Percentiles rank a stretch among this genome's conserved stretches.
These are phyloP conservation scores for Chromobotia macracanthus DNA, from an alignment of 2,797 vertebrate species.

Conservation along the genomic window DNA sequence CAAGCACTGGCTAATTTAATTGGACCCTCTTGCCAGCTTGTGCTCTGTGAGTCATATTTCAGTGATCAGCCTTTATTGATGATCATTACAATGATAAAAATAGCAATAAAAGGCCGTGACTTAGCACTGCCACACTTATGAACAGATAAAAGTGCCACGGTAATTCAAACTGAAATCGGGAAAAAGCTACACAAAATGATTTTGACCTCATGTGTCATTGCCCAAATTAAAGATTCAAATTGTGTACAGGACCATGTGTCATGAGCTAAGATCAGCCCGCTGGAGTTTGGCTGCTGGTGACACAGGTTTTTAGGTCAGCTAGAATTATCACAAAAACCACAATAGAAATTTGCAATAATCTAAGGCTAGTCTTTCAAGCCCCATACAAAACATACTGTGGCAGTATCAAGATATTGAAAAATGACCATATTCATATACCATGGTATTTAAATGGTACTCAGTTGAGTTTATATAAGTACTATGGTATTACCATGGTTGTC, in stretches of 20 bases:
- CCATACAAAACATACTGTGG: no score
- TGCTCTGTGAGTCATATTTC: conserved; percentile 60
- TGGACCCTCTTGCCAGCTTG: conserved; percentile 46
- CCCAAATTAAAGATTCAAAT: not conserved
- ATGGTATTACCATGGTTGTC: not conserved
- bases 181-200: not conserved
- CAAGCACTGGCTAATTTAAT: conserved; percentile 75
- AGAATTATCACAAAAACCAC: no score
- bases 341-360: no score
- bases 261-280: no score
- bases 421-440: not conserved
- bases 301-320: not conserved
- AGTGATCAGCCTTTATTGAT: conserved; percentile 63
- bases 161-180: conserved; percentile 16
- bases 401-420: not conserved
- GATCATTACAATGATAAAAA: conserved; percentile 66
- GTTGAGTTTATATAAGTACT: no score
- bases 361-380: no score
- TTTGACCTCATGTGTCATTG: conserved; percentile 6
- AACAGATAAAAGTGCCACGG: conserved; percentile 15
- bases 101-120: conserved; percentile 66
- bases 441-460: not conserved
- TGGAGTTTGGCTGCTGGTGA: no score
- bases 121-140: conserved; percentile 57
- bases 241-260: not conserved